Conservation (phyloP, 2,797 vertebrate genomes). For the Alca torda region DNA sequence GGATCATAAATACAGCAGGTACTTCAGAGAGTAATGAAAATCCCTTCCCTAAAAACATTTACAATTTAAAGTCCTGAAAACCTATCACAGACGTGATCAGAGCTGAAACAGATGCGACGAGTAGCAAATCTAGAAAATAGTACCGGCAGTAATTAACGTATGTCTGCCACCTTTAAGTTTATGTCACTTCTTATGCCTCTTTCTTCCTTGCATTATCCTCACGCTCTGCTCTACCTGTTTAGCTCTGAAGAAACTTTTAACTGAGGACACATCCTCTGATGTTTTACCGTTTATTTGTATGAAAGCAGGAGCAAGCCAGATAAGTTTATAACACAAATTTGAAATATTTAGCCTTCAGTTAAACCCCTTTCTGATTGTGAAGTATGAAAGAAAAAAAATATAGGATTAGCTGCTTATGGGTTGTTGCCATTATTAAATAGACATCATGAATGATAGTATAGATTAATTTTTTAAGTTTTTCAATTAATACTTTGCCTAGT, state of each 20-base stretch:
- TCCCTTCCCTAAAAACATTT: neutral
- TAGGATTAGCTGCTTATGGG: neutral
- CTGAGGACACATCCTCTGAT: neutral
- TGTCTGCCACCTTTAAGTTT: neutral
- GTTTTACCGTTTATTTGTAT: neutral
- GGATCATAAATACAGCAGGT: neutral
- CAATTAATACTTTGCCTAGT: neutral
- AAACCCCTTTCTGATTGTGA: neutral
- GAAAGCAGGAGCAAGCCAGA: neutral
- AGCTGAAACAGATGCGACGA: neutral
- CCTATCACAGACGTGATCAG: neutral
- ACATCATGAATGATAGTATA: neutral
- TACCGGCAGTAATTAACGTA: neutral
- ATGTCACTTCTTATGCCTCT: neutral
- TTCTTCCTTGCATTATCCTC: neutral
- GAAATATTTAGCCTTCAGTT: neutral
- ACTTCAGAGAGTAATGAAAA: neutral
- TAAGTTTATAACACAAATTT: neutral
- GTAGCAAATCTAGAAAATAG: neutral
- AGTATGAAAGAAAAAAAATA: neutral
- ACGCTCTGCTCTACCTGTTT: neutral
- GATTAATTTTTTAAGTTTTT: neutral
- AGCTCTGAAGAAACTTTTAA: neutral
- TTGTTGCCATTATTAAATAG: neutral
- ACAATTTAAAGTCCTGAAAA: neutral